Evolutionary conservation across 2,113 vertebrate species (phyloP), one percentile per base, ranked within the genome.

Genomic region (Coregonus clupeaformis): DNA sequence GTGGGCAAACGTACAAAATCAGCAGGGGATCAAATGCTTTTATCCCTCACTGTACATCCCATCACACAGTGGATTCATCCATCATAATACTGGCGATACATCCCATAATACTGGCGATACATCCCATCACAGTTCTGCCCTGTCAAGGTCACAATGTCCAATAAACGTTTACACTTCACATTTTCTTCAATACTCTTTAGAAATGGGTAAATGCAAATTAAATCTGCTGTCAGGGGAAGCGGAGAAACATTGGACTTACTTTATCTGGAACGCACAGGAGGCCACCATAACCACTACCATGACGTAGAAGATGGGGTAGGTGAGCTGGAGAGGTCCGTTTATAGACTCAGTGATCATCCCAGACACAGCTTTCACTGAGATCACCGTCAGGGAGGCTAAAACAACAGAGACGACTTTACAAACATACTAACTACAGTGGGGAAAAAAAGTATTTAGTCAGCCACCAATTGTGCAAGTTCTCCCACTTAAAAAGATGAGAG

Each of bases 211-310:
- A 20, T 63, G 62, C 47, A 72, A n/a, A n/a, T 70, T 29, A 4
- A 9, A 57, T 71, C 3, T 22, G 42, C 69, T 32, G 57, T 52
- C 52, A 57, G 74, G 18, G n/a, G n/a, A n/a, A n/a, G 13, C n/a
- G 42, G 66, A n/a, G 77, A n/a, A 45, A 77, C 79, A 52, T 66
- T 71, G 78, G 74, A 95, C 97, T 95, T 93, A 99, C 98, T 97
- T 98, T 93, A 97, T 95, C 94, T 99, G 98, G 90, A 96, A 98
- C 84, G 87, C 92, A 78, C 96, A 98, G 75, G 97, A 96, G 22
- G 87, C 84, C 47, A 94, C 72, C 98, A 99, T 97, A 91, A 97
- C 77, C 80, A 95, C 67, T 32, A 93, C 75, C 97, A 99, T 99
- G 85, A 96, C 83, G 67, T 98, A 99, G 91, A 99, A 99, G 89